Evolutionary conservation across 2,113 vertebrate genomes (phyloP).

Genomic region (Holacanthus passer): DNA sequence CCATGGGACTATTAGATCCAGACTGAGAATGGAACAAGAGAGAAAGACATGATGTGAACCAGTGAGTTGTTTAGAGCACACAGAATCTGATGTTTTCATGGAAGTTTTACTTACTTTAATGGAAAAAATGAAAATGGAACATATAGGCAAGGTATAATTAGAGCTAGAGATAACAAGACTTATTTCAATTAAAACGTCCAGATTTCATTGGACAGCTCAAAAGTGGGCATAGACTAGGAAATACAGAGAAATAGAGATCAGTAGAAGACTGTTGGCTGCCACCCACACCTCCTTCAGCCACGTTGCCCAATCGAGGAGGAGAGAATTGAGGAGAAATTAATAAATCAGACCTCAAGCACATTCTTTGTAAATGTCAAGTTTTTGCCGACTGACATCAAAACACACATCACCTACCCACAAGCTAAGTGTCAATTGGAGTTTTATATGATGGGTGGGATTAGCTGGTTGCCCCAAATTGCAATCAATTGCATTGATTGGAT

Average conservation of each 20-base stretch:
- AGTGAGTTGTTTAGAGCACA: background rate
- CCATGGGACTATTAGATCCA: constrained; percentile 29
- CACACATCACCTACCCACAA: background rate
- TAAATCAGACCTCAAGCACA: background rate
- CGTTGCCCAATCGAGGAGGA: background rate
- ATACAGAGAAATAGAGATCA: background rate
- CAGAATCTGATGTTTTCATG: background rate
- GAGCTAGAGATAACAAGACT: too few relatives aligned
- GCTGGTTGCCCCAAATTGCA: background rate
- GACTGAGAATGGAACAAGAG: constrained; percentile 13
- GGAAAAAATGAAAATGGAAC: too few relatives aligned
- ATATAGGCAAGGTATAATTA: too few relatives aligned
- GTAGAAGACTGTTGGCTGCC: background rate
- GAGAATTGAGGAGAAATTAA: background rate
- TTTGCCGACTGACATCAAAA: too few relatives aligned
- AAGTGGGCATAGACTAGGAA: background rate
- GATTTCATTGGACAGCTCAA: too few relatives aligned
- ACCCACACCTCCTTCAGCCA: too few relatives aligned
- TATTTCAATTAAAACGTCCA: background rate
- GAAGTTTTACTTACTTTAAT: constrained; percentile 6
- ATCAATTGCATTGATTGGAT: background rate
- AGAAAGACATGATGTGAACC: constrained; percentile 24
- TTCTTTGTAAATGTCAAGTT: background rate
- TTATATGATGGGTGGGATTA: background rate
- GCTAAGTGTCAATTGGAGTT: background rate